Evolutionary conservation across 2,113 vertebrate species (phyloP), one percentile per base, ranked within the genome.

Genomic region (Ptilonorhynchus violaceus): DNA sequence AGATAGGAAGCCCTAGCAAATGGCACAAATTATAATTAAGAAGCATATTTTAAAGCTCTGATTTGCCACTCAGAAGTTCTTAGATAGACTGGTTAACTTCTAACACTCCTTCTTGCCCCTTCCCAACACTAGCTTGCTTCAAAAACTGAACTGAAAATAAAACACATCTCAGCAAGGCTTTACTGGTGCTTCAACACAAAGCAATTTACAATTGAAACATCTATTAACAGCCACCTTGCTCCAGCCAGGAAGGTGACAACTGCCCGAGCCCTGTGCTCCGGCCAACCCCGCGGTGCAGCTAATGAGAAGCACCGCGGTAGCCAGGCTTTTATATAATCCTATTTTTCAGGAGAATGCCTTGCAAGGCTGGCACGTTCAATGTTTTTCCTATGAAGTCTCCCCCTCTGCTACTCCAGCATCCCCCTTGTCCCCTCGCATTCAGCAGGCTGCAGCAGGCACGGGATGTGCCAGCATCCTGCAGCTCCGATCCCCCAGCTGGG

Each of bases 171-270:
- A 42, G 66, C 67, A 35, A 67, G 67, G 28, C 75, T 35, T 85
- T 7, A 69, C 35, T 33, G 86, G 52, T 35, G 75, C 79, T 77
- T 62, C 75, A 44, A 47, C 10, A 15, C 39, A 50, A 76, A 85
- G 81, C 62, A 67, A 74, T 74, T 84, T 27, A 44, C 66, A 92
- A 63, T 70, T 20, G 56, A 67, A 80, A 56, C 47, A 18, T 62
- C 64, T 7, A 16, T 11, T 24, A 73, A 21, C 6, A 4, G 49
- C 47, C 90, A 73, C 93, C 70, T 58, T 19, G n/a, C 66, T 68
- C 39, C 82, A 75, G 88, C 67, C 96, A 83, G 69, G 53, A 77
- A 84, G 89, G 91, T 89, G 96, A 91, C 85, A 85, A 39, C 62
- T 58, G 62, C 50, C 69, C 31, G 17, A 94, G 52, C 67, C 62